Percentiles rank a stretch among this genome's conserved stretches.
Evolutionary conservation across 1,140 invertebrate species (phyloP).

Genomic region (Caenorhabditis remanei): DNA sequence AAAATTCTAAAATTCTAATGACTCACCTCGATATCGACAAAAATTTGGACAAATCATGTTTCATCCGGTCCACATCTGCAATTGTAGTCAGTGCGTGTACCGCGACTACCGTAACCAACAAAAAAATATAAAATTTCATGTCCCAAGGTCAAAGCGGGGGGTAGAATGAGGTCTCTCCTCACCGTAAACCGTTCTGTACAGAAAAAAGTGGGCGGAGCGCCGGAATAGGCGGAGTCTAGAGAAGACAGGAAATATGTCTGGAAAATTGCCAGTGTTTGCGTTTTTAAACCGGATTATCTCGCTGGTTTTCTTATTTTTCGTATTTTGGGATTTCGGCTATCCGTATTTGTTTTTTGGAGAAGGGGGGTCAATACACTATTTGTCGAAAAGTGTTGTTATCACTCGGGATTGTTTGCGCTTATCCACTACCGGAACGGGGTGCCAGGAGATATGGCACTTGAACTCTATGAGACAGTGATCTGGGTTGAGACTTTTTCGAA

Average conservation of each 20-base stretch:
- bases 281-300: not conserved
- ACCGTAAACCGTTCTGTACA: not conserved
- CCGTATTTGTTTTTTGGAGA: not conserved
- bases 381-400: not conserved
- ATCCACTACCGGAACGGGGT: too few species aligned
- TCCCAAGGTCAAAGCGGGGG: not conserved
- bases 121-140: not conserved
- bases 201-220: not conserved
- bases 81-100: conserved; percentile 12
- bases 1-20: not conserved
- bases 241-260: not conserved
- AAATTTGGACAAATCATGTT: conserved; percentile 59
- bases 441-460: too few species aligned
- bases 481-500: too few species aligned
- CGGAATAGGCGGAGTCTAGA: not conserved
- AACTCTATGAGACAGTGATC: too few species aligned
- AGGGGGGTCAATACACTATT: not conserved
- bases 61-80: conserved; percentile 55
- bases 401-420: not conserved
- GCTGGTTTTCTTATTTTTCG: not conserved
- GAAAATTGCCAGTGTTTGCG: not conserved
- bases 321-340: not conserved
- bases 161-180: not conserved
- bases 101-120: not conserved
- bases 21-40: conserved; percentile 55